These are phyloP conservation scores for Egretta garzetta DNA, from an alignment of 2,113 vertebrate species.

Conservation along the genomic window DNA sequence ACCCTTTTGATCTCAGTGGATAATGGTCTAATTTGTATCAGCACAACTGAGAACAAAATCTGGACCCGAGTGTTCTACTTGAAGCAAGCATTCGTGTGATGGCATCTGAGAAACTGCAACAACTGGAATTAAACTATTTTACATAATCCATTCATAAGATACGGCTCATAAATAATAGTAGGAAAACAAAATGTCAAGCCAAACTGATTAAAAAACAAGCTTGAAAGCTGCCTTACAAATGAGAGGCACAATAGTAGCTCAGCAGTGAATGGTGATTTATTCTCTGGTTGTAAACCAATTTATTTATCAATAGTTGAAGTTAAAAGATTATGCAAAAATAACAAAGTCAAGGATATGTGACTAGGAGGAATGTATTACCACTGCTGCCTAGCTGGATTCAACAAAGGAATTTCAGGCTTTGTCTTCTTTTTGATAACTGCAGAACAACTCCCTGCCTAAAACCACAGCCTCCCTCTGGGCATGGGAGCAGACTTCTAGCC, in stretches of 20 bases:
- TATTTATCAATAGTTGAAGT: constrained; percentile 47
- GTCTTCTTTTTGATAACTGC: not conserved
- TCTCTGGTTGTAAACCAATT: constrained; percentile 20
- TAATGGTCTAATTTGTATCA: constrained; percentile 8
- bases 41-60: not conserved
- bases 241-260: constrained; percentile 32
- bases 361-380: not conserved
- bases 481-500: not conserved
- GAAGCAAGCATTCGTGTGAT: not conserved
- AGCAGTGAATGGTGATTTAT: constrained; percentile 26
- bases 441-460: not conserved
- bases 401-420: not conserved
- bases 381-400: not conserved
- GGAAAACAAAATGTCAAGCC: constrained; percentile 43
- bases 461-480: not conserved
- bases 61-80: not conserved
- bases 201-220: constrained; percentile 48
- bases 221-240: constrained; percentile 40
- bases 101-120: constrained; percentile 35
- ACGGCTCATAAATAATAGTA: constrained; percentile 55
- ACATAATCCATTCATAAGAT: constrained; percentile 59
- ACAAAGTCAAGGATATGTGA: not conserved
- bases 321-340: constrained; percentile 23
- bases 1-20: not conserved
- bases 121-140: constrained; percentile 54